These are phyloP conservation scores for Stichopus chloronotus DNA, from an alignment of 35 echinoderm and acorn worm species.

Conservation along the genomic window DNA sequence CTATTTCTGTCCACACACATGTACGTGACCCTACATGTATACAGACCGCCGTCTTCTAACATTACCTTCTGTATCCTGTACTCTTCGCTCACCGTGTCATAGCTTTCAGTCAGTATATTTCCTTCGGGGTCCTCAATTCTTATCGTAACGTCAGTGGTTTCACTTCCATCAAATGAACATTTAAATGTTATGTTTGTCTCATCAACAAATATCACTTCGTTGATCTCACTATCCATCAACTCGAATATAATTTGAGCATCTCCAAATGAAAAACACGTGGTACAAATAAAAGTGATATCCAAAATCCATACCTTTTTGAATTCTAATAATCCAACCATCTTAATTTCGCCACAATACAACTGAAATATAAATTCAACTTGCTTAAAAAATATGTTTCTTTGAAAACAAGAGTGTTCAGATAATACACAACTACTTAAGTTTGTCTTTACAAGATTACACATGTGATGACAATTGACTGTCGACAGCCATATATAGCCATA, in stretches of 20 bases:
- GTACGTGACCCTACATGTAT: neutral
- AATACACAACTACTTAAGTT: too few relatives aligned
- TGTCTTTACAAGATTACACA: too few relatives aligned
- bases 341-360: too few relatives aligned
- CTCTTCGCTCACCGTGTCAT: neutral
- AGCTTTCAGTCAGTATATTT: neutral
- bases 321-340: too few relatives aligned
- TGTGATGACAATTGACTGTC: too few relatives aligned
- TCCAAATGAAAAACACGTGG: too few relatives aligned
- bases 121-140: neutral
- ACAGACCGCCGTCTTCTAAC: neutral
- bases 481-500: too few relatives aligned
- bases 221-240: neutral
- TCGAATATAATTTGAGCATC: conserved; percentile 1
- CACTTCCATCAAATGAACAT: neutral
- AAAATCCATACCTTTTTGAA: too few relatives aligned
- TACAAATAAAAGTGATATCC: too few relatives aligned
- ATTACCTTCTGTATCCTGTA: neutral
- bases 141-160: neutral
- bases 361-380: too few relatives aligned
- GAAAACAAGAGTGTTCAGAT: too few relatives aligned
- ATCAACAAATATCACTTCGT: conserved; percentile 35
- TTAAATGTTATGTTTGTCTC: neutral
- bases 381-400: too few relatives aligned
- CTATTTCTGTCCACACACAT: neutral